Evolutionary conservation across 2,797 vertebrate genomes (phyloP).

Genomic region (Picus viridis): DNA sequence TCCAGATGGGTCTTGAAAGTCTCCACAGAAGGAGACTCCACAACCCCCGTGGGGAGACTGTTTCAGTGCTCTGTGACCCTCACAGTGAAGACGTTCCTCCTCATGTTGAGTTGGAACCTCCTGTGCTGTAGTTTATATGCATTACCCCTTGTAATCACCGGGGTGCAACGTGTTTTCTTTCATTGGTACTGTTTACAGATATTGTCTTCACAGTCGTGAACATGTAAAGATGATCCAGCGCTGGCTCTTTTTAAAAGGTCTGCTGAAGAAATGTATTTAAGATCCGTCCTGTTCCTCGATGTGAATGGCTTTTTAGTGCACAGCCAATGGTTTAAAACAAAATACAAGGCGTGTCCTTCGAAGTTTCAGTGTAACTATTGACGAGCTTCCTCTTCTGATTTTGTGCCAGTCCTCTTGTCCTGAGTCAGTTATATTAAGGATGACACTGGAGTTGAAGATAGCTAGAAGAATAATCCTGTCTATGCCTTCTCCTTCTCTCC

Average conservation of each 20-base stretch:
- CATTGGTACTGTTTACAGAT: not conserved
- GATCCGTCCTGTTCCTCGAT: not conserved
- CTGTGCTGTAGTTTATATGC: too few species aligned
- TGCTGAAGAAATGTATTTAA: not conserved
- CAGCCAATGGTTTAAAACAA: not conserved
- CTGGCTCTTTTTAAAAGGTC: not conserved
- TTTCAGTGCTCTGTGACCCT: too few species aligned
- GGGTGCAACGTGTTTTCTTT: not conserved
- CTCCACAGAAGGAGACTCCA: too few species aligned
- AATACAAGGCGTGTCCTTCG: not conserved
- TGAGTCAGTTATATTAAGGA: not conserved
- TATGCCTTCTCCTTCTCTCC: not conserved
- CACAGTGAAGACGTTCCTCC: too few species aligned
- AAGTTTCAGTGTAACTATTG: not conserved
- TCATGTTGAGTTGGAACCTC: too few species aligned
- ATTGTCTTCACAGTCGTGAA: not conserved
- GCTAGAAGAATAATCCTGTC: not conserved
- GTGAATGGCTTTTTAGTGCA: not conserved
- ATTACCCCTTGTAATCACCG: too few species aligned
- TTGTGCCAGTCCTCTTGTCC: not conserved
- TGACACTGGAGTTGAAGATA: not conserved
- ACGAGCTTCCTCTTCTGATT: not conserved
- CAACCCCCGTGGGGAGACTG: too few species aligned
- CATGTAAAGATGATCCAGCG: fast-evolving
- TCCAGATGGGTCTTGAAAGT: too few species aligned